Conservation (phyloP, 2,113 vertebrate genomes). For the Cheilinus undulatus region DNA sequence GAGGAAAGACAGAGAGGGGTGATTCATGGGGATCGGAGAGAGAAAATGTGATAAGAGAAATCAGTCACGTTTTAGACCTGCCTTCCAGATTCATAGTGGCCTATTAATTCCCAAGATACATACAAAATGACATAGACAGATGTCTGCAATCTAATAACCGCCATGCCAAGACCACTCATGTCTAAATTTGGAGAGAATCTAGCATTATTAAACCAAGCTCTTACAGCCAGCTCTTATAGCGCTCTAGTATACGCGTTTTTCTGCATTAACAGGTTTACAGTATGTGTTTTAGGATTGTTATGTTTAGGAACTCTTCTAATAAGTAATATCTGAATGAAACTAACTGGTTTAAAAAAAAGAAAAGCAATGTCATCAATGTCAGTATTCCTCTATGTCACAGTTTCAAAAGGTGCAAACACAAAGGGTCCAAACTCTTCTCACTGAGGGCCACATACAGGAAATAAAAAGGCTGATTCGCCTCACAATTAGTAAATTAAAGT, state of each 20-base stretch:
- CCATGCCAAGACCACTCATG: neutral
- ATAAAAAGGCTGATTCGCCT: too few species aligned
- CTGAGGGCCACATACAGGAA: too few species aligned
- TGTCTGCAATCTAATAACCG: neutral
- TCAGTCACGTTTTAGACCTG: neutral
- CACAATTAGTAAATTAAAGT: too few species aligned
- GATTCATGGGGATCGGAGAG: constrained; percentile 12
- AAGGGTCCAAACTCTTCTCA: too few species aligned
- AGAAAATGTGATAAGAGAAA: neutral
- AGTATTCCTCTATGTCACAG: too few species aligned
- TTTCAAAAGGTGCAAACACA: too few species aligned
- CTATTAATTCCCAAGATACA: neutral
- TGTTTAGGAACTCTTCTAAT: too few species aligned
- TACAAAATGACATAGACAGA: neutral
- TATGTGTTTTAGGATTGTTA: too few species aligned
- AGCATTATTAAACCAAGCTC: neutral
- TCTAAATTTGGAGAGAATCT: neutral
- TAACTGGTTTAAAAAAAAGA: too few species aligned
- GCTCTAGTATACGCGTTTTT: neutral
- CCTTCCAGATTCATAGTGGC: neutral
- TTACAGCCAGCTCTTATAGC: neutral
- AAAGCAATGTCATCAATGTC: too few species aligned
- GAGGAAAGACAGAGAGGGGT: neutral
- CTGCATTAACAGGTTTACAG: neutral
- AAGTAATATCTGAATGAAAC: too few species aligned